Evolutionary conservation across 1,140 invertebrate genomes (phyloP), one percentile per base, ranked within the genome.

Genomic region (Eufriesea mexicana): DNA sequence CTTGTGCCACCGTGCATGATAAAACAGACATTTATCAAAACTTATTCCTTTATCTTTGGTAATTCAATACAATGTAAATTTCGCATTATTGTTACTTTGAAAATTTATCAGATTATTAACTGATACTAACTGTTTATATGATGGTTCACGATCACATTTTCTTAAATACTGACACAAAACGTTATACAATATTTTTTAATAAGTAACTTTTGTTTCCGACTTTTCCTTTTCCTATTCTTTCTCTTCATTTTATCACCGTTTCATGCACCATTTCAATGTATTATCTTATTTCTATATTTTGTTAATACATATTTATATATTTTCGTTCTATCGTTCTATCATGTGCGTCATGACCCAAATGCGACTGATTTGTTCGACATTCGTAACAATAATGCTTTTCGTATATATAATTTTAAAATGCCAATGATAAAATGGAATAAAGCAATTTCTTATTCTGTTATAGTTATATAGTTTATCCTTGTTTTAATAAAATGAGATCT

Each of bases 11-110:
- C 35, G 18, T 73, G 57, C 9, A 23, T 28, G 23, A 28, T 20
- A 20, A 8, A 47, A n/a, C 61, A 45, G 14, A 16, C 35, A n/a
- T 67, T 47, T 67, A 23, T 66, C 20, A n/a, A 18, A 74, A 80
- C 35, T 47, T 71, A 71, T 25, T 57, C 25, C 20, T 59, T 25
- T 61, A 83, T 77, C 62, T 83, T 77, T 68, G 64, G 64, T 68
- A 51, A 68, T 47, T 72, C 49, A 10, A 45, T 5, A 64, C 18
- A 20, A 64, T 1, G 18, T 20, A 2, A 64, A 42, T 64, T 64
- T 42, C 9, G 42, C 10, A 5, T 20, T 23, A 35, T 35, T 18
- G 20, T 64, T 42, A 35, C 4, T 18, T 10, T 28, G 7, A 14
- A 35, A 62, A 28, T 35, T 35, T 5, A 35, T 6, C 16, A 61